phyloP scores from a whole-genome alignment of 2,797 vertebrate species.

The Falco peregrinus region DNA sequence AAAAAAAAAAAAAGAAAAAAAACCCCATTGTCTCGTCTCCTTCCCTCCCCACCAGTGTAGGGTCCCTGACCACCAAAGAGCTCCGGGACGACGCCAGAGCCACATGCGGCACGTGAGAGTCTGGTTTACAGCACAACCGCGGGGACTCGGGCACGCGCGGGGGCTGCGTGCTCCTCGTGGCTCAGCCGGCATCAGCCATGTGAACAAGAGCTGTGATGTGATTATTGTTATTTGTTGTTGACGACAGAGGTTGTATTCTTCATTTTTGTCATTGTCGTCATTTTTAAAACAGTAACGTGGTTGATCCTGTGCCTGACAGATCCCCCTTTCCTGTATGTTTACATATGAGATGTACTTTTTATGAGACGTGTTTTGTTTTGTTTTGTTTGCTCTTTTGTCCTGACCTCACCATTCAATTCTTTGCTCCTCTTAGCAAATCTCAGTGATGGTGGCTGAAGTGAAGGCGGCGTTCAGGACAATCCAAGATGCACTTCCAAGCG shows the following conservation, averaged over 20 bases:
- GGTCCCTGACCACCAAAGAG: neutral
- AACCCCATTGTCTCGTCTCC: neutral
- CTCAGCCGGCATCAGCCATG: neutral
- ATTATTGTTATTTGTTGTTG: neutral
- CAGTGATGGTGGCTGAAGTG: neutral
- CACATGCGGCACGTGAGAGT: neutral
- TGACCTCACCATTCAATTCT: neutral
- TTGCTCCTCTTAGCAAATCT: constrained; percentile 40
- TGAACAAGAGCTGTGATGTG: constrained; percentile 47
- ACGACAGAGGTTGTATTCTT: constrained; percentile 12
- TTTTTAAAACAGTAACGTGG: constrained; percentile 24
- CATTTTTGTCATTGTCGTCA: neutral
- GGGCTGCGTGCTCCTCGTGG: neutral
- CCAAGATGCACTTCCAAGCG: constrained; percentile 16
- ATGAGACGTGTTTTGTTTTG: neutral
- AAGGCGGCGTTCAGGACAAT: neutral
- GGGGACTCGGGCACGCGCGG: neutral
- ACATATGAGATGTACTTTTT: constrained; percentile 32
- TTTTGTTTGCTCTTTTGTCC: constrained; percentile 10
- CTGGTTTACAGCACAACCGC: neutral
- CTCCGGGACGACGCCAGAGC: neutral
- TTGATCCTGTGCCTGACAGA: neutral
- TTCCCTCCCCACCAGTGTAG: neutral
- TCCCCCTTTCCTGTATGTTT: constrained; percentile 34
- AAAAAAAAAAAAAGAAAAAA: too few relatives aligned